These are phyloP conservation scores for Sebastes schlegelii DNA, from an alignment of 2,113 vertebrate species.

Conservation along the genomic window DNA sequence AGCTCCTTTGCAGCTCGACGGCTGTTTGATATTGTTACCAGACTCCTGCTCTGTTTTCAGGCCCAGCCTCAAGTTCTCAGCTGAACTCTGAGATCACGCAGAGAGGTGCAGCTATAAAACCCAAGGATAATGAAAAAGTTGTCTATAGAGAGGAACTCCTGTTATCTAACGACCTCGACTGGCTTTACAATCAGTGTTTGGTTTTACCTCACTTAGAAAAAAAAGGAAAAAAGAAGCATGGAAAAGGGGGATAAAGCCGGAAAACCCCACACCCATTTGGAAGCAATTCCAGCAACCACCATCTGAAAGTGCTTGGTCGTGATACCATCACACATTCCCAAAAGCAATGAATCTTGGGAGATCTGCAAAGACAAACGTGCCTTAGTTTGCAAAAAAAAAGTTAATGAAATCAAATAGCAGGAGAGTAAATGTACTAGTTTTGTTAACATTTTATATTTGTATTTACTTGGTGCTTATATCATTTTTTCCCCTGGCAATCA, in stretches of 20 bases:
- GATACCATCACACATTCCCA: constrained; percentile 77
- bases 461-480: not conserved
- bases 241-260: constrained; percentile 47
- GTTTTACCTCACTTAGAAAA: constrained; percentile 47
- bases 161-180: constrained; percentile 74
- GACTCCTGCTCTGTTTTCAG: constrained; percentile 60
- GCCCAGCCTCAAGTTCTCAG: constrained; percentile 45
- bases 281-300: constrained; percentile 71
- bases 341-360: constrained; percentile 66
- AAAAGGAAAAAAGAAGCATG: constrained; percentile 39
- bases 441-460: not conserved
- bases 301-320: constrained; percentile 72
- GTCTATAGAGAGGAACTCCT: constrained; percentile 48
- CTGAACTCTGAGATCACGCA: constrained; percentile 48
- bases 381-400: constrained; percentile 18
- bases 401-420: not conserved
- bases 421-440: not conserved
- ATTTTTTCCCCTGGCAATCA: not conserved
- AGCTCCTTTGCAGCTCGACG: constrained; percentile 44
- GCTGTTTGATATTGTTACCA: constrained; percentile 76
- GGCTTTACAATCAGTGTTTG: constrained; percentile 62
- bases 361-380: constrained; percentile 59
- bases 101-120: constrained; percentile 48
- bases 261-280: constrained; percentile 75
- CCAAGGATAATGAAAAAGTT: constrained; percentile 54